phyloP scores from a whole-genome alignment of 2,113 vertebrate species.

The Scophthalmus maximus region DNA sequence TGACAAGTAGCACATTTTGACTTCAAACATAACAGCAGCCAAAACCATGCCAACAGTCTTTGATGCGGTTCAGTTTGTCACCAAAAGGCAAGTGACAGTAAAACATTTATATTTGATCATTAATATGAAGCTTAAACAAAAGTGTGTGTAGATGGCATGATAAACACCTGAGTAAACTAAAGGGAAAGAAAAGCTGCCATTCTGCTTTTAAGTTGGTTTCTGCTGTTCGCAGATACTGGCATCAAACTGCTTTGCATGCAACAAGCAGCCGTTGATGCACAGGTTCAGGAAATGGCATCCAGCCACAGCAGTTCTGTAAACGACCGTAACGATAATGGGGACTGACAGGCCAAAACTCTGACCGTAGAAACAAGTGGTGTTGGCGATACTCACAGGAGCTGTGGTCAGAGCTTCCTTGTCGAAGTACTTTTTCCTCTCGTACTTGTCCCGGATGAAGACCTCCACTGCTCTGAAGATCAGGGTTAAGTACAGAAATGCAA shows the following conservation, averaged over 20 bases:
- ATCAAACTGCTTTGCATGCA: background rate
- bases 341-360: background rate
- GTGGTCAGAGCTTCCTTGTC: conserved; percentile 88
- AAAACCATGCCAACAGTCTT: background rate
- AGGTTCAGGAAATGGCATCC: background rate
- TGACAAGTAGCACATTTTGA: conserved; percentile 15
- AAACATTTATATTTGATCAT: conserved; percentile 1
- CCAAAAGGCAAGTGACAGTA: background rate
- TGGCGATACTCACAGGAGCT: conserved; percentile 88
- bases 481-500: conserved; percentile 84
- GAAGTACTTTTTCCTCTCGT: conserved; percentile 97
- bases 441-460: conserved; percentile 99
- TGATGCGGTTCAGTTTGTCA: background rate
- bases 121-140: background rate
- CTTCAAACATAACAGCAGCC: conserved; percentile 4
- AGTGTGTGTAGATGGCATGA: background rate
- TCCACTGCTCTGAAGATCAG: conserved; percentile 92
- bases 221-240: background rate
- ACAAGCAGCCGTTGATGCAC: background rate
- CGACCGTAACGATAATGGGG: background rate
- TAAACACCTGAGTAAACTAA: background rate
- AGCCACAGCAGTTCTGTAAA: background rate
- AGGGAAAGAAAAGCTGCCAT: background rate
- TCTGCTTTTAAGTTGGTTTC: background rate
- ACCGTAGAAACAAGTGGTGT: background rate